Evolutionary conservation across 2,888 invertebrate species (phyloP), one percentile per base, ranked within the genome.

Genomic region (Andrena flavipes): DNA sequence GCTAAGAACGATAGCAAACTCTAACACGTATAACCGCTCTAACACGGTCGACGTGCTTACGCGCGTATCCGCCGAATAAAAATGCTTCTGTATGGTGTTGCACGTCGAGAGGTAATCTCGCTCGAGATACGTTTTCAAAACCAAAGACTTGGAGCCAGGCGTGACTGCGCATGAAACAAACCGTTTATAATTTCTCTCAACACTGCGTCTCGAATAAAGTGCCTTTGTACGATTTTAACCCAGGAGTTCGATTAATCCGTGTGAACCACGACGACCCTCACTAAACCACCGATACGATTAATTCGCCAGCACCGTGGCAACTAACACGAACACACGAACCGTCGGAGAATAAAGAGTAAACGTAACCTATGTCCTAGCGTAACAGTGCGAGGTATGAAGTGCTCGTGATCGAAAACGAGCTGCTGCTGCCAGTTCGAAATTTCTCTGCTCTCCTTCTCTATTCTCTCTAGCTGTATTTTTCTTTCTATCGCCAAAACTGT

Each of bases 11-110:
- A 65, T 60, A 60, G 54, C 48, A 69, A 60, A 63, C 30, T 72
- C 85, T 85, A 85, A 85, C 85, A 77, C 60, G 51, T 42, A 76
- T 76, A 80, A 83, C 75, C 71, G 80, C 85, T 74, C 67, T 85
- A 87, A 87, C 84, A 80, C 48, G 54, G 54, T 73, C 35, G 63
- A 69, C 42, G 16, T 29, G 56, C 70, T 63, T 33, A 33, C 51
- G 20, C 70, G 73, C 35, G 51, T 76, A 70, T 49, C 54, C 29
- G 56, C 35, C 62, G 60, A 68, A 56, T 29, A 29, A 16, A 75
- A 54, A 63, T 33, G 80, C 83, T 84, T 86, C 23, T 67, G 30
- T 60, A 72, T 63, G 70, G 67, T 76, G 65, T 80, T 77, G 85
- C 85, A 86, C 81, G 82, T 74, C 71, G 60, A 68, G 60, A 75